Percentiles rank a stretch among this genome's conserved stretches.
These are phyloP conservation scores for Limnephilus auricula DNA, from an alignment of 2,888 invertebrate genomes.

Conservation along the genomic window DNA sequence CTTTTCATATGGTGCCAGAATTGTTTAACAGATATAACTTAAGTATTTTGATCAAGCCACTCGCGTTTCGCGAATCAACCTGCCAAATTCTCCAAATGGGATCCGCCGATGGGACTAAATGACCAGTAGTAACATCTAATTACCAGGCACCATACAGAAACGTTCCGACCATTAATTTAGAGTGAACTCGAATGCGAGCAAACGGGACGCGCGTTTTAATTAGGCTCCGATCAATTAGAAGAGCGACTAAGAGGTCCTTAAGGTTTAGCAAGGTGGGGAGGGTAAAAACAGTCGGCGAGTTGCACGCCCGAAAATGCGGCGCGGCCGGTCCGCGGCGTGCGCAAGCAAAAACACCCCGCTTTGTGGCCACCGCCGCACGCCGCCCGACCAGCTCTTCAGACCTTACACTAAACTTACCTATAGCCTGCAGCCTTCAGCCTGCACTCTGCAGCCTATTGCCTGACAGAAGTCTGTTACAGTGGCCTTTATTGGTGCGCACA, in stretches of 20 bases:
- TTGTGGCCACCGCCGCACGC: slow-evolving; percentile 62
- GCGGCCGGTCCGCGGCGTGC: slow-evolving; percentile 55
- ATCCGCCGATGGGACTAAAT: background rate
- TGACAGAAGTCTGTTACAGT: no score
- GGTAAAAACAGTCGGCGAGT: slow-evolving; percentile 52
- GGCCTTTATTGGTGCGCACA: background rate
- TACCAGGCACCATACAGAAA: slow-evolving; percentile 3
- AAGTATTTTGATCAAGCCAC: background rate
- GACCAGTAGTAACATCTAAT: background rate
- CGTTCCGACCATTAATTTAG: background rate
- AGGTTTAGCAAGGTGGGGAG: slow-evolving; percentile 26
- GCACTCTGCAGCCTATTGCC: no score
- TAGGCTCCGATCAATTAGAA: slow-evolving; percentile 32
- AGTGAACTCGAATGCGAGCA: background rate
- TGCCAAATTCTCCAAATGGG: background rate
- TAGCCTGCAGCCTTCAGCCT: background rate
- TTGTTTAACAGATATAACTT: background rate
- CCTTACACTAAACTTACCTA: background rate
- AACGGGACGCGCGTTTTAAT: slow-evolving; percentile 25
- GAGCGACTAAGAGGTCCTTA: background rate
- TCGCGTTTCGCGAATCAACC: background rate
- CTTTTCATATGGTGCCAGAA: background rate
- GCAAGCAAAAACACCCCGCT: slow-evolving; percentile 63
- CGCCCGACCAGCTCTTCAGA: slow-evolving; percentile 29
- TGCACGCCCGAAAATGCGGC: slow-evolving; percentile 64